These are phyloP conservation scores for Coenonympha glycerion DNA, from an alignment of 2,888 invertebrate species.

Conservation along the genomic window DNA sequence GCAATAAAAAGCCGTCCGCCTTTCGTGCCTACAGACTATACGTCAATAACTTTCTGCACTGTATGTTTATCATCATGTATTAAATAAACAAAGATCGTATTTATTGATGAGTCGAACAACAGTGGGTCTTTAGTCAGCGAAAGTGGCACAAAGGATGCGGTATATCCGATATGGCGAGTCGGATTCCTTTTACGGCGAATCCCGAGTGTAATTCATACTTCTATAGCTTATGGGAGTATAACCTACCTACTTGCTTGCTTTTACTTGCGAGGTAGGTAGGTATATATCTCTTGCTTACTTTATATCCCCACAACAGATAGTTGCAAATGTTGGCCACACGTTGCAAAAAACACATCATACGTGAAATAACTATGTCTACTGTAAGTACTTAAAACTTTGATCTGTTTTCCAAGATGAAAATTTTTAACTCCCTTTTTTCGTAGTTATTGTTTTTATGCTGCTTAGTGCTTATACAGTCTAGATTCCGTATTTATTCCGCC, in stretches of 20 bases:
- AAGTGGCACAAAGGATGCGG: constrained; percentile 21
- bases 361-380: background rate
- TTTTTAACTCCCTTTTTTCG: no score
- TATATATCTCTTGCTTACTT: no score
- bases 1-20: background rate
- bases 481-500: no score
- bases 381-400: no score
- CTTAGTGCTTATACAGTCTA: no score
- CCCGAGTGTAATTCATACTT: constrained; percentile 1
- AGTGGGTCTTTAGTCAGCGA: constrained; percentile 23
- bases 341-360: background rate
- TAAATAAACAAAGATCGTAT: constrained; percentile 22
- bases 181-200: constrained; percentile 4
- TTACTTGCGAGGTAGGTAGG: no score
- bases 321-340: background rate
- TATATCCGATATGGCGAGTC: constrained; percentile 7
- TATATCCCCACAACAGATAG: background rate
- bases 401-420: no score
- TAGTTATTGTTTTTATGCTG: no score
- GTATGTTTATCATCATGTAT: constrained; percentile 11
- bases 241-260: background rate
- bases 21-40: background rate
- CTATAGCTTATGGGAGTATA: background rate
- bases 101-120: constrained; percentile 17
- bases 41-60: constrained; percentile 3